A percentile compares a stretch with the other conserved stretches of the same genome.
These are phyloP conservation scores for Pipa parva DNA, from an alignment of 2,113 vertebrate species.

Conservation along the genomic window DNA sequence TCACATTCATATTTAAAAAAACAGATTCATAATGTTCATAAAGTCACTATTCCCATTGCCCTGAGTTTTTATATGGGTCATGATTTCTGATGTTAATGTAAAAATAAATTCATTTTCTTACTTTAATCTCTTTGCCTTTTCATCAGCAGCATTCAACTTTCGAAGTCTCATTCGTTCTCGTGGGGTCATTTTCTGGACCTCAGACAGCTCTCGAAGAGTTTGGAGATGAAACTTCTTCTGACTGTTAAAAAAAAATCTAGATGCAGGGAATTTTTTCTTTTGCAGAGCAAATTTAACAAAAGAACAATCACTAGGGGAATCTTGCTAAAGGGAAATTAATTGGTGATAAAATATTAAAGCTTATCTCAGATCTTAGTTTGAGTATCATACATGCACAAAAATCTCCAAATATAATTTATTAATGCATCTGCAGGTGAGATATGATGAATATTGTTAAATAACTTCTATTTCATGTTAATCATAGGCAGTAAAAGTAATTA, in stretches of 20 bases:
- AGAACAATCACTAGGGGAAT: neutral
- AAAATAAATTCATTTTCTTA: constrained; percentile 47
- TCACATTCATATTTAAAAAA: no score
- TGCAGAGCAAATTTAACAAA: neutral
- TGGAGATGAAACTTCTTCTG: constrained; percentile 71
- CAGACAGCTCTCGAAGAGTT: constrained; percentile 68
- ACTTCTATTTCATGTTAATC: constrained; percentile 25
- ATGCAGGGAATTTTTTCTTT: neutral
- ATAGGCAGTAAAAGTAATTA: constrained; percentile 29
- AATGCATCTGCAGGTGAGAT: constrained; percentile 14
- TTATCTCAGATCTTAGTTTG: constrained; percentile 16
- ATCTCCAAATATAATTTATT: constrained; percentile 3
- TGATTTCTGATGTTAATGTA: no score
- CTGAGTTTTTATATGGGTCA: no score
- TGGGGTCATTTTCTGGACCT: constrained; percentile 74
- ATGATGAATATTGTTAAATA: constrained; percentile 25
- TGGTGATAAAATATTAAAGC: constrained; percentile 17
- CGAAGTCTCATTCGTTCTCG: constrained; percentile 72
- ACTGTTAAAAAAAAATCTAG: constrained; percentile 49
- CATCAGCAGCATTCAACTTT: constrained; percentile 70
- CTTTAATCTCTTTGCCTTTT: constrained; percentile 66
- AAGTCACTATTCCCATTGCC: no score
- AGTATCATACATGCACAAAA: constrained; percentile 19
- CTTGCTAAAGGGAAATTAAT: neutral
- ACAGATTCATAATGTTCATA: no score